Evolutionary conservation across 23 tunicate genomes (phyloP).

Genomic region (Trididemnum nubilum): DNA sequence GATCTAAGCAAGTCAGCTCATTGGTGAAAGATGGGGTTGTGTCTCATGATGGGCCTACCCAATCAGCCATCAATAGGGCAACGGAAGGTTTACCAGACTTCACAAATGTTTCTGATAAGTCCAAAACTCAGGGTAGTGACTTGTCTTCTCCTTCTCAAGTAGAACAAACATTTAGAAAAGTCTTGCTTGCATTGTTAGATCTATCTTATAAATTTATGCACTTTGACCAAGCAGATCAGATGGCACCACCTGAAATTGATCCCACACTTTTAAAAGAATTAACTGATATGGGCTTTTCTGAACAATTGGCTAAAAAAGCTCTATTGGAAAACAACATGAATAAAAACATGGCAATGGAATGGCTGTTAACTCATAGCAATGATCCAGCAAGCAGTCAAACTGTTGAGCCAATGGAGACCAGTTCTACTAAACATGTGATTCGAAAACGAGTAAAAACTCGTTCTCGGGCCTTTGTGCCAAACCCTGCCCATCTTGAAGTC

Average conservation of each 20-base stretch:
- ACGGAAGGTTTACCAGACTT: conserved; percentile 64
- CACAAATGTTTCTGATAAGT: background rate
- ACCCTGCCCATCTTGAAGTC: conserved; percentile 50
- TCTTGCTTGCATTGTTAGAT: conserved; percentile 82
- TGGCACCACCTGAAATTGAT: conserved; percentile 1
- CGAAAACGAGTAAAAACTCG: conserved; percentile 21
- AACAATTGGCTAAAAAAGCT: conserved; percentile 57
- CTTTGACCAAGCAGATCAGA: conserved; percentile 55
- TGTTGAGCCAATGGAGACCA: conserved; percentile 45
- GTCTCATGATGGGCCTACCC: conserved; percentile 63
- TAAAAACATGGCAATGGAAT: conserved; percentile 66
- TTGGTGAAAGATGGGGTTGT: conserved; percentile 45
- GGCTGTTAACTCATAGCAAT: conserved; percentile 53
- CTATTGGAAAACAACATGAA: conserved; percentile 43
- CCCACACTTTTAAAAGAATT: conserved; percentile 12
- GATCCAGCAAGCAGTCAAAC: background rate
- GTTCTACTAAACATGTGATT: background rate
- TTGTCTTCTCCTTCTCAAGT: conserved; percentile 46
- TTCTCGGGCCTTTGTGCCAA: conserved; percentile 56
- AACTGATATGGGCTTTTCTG: conserved; percentile 86
- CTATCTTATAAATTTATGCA: conserved; percentile 89
- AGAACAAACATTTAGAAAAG: conserved; percentile 85
- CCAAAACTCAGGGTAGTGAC: background rate
- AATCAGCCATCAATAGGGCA: conserved; percentile 54
- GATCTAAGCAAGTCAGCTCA: conserved; percentile 38